phyloP scores from a whole-genome alignment of 2,797 vertebrate genomes.

The Acrocephalus scirpaceus region DNA sequence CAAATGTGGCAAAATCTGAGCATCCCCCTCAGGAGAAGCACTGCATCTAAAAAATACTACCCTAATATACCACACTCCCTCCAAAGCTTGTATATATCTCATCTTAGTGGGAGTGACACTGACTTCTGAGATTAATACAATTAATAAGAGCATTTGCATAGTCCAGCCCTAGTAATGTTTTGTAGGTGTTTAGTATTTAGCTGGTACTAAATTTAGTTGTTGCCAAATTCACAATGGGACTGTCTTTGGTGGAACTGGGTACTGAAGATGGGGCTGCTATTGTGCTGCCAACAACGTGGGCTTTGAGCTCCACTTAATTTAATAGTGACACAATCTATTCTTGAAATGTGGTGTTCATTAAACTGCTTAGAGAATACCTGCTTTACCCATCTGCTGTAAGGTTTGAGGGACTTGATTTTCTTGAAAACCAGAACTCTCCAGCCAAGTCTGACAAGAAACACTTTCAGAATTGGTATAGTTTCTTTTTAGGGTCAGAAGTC shows the following conservation, averaged over 20 bases:
- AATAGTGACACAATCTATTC: background rate
- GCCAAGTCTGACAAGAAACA: background rate
- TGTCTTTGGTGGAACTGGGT: background rate
- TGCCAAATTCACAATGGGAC: background rate
- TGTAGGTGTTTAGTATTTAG: background rate
- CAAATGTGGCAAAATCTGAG: background rate
- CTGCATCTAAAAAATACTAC: background rate
- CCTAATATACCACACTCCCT: background rate
- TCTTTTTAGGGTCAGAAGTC: background rate
- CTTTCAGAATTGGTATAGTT: background rate
- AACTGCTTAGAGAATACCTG: background rate
- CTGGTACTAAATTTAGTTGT: background rate
- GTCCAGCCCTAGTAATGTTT: background rate
- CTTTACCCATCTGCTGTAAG: background rate
- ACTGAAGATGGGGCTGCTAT: background rate
- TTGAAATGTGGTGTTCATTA: background rate
- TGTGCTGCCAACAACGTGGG: accelerated
- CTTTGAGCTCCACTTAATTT: background rate
- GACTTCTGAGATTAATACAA: background rate
- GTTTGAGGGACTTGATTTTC: background rate
- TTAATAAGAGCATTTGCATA: background rate
- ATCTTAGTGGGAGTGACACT: background rate
- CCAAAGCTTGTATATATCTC: background rate
- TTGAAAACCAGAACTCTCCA: background rate
- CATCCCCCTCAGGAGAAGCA: background rate